phyloP scores from a whole-genome alignment of 2,797 vertebrate species.

The Zalophus californianus region DNA sequence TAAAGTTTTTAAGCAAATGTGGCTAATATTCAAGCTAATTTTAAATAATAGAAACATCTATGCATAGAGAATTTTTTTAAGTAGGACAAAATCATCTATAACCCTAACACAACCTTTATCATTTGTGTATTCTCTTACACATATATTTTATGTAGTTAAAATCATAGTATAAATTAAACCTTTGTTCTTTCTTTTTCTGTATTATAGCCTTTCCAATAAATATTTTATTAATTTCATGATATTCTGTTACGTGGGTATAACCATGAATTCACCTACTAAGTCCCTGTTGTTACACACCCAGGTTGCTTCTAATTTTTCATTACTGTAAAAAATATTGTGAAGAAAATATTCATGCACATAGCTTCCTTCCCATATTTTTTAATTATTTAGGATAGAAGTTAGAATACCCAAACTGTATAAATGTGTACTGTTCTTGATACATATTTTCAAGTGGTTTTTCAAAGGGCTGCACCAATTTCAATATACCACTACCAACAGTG shows the following conservation, averaged over 20 bases:
- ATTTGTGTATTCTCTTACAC: background rate
- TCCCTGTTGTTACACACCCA: background rate
- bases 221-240: slow-evolving; percentile 48
- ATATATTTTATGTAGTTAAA: slow-evolving; percentile 24
- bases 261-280: background rate
- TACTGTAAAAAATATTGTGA: slow-evolving; percentile 47
- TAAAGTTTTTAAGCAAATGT: slow-evolving; percentile 52
- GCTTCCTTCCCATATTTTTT: slow-evolving; percentile 1
- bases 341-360: background rate
- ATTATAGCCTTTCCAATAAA: slow-evolving; percentile 1
- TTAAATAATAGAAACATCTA: slow-evolving; percentile 43
- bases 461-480: slow-evolving; percentile 14
- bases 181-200: slow-evolving; percentile 19
- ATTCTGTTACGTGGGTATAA: background rate
- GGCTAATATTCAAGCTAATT: slow-evolving; percentile 45
- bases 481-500: background rate
- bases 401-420: background rate
- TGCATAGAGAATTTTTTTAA: background rate
- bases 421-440: background rate
- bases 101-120: background rate
- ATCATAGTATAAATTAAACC: background rate
- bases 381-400: slow-evolving; percentile 3
- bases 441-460: slow-evolving; percentile 16
- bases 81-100: background rate
- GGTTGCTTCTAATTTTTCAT: slow-evolving; percentile 48